Evolutionary conservation across 2,797 vertebrate species (phyloP).

Genomic region (Remorina albescens): DNA sequence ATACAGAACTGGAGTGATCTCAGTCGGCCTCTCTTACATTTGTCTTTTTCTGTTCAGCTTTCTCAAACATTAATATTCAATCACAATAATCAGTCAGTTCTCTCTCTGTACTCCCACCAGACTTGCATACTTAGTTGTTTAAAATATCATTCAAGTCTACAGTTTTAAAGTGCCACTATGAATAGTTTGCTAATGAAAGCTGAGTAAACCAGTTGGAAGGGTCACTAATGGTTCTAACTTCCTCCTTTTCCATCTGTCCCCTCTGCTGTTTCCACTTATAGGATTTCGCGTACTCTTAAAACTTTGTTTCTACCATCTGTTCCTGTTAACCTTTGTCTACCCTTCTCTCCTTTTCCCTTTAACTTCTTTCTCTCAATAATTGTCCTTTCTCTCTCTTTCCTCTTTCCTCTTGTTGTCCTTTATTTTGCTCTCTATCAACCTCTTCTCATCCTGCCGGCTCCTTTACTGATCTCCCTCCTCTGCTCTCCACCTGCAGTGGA

Average conservation of each 20-base stretch:
- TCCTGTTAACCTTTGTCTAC: constrained; percentile 20
- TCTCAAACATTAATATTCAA: constrained; percentile 57
- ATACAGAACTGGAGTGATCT: constrained; percentile 12
- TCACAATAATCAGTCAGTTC: constrained; percentile 34
- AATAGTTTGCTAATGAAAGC: constrained; percentile 42
- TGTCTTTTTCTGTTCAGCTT: constrained; percentile 26
- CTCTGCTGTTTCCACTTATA: not conserved
- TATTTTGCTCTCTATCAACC: not conserved
- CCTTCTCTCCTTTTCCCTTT: not conserved
- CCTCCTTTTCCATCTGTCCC: constrained; percentile 2
- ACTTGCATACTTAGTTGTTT: constrained; percentile 37
- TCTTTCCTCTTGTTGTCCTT: not conserved
- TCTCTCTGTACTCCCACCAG: constrained; percentile 24
- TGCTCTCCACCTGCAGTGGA: constrained; percentile 86
- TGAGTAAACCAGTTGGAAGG: constrained; percentile 35
- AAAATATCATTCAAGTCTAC: constrained; percentile 49
- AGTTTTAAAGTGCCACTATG: constrained; percentile 43
- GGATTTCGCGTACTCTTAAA: not conserved
- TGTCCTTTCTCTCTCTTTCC: not conserved
- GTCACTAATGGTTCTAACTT: constrained; percentile 32
- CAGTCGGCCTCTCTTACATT: constrained; percentile 3
- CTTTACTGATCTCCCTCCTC: not conserved
- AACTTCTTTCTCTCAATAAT: not conserved
- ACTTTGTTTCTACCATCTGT: constrained; percentile 8
- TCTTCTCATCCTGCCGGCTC: not conserved